These are phyloP conservation scores for Nibea coibor DNA, from an alignment of 2,113 vertebrate species.

Conservation along the genomic window DNA sequence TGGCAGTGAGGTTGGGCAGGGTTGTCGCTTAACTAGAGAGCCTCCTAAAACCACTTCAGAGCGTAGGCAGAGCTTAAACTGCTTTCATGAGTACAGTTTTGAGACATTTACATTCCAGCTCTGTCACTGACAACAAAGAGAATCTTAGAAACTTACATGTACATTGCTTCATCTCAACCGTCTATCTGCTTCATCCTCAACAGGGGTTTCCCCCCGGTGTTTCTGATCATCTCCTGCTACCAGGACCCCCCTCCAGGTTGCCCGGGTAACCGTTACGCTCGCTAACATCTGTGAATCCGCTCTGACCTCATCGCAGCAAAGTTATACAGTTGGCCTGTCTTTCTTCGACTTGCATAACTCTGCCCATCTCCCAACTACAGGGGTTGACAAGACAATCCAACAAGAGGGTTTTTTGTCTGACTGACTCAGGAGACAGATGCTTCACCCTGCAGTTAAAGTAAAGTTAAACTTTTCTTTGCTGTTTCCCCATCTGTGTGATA, in stretches of 20 bases:
- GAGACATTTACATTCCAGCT: slow-evolving; percentile 9
- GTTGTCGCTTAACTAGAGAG: slow-evolving; percentile 48
- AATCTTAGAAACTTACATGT: neutral
- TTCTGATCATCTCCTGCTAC: slow-evolving; percentile 40
- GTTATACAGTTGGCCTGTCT: slow-evolving; percentile 18
- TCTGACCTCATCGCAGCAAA: slow-evolving; percentile 41
- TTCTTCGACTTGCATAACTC: slow-evolving; percentile 20
- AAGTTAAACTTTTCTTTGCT: slow-evolving; percentile 9
- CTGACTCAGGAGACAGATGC: slow-evolving; percentile 16
- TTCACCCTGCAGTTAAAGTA: slow-evolving; percentile 7
- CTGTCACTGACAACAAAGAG: neutral
- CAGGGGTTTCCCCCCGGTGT: slow-evolving; percentile 15
- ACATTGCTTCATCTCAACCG: neutral
- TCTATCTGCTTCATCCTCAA: neutral
- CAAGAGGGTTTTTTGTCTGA: neutral
- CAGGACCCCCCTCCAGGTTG: slow-evolving; percentile 6
- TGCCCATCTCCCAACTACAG: neutral
- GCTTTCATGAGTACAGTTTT: slow-evolving; percentile 23
- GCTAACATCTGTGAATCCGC: slow-evolving; percentile 41
- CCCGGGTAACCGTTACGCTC: slow-evolving; percentile 39
- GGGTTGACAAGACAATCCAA: slow-evolving; percentile 5
- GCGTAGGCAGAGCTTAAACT: slow-evolving; percentile 1
- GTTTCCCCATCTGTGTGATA: slow-evolving; percentile 22
- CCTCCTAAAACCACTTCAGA: slow-evolving; percentile 67
- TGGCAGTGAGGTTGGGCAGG: slow-evolving; percentile 47